These are phyloP conservation scores for Rhogogaster chlorosoma DNA, from an alignment of 2,888 invertebrate genomes.

Conservation along the genomic window DNA sequence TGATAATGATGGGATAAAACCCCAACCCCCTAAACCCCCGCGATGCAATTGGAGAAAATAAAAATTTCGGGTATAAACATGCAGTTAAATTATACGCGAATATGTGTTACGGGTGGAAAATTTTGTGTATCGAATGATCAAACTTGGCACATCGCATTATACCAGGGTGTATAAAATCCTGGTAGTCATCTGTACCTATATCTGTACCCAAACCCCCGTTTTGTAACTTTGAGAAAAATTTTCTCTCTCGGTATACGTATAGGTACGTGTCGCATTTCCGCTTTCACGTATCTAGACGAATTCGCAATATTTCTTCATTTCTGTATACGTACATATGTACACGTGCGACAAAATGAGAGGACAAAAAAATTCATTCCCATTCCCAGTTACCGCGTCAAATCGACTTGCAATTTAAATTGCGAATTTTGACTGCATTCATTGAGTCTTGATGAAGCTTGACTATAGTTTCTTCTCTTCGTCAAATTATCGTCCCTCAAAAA, in stretches of 20 bases:
- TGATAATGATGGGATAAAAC: neutral
- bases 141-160: slow-evolving; percentile 69
- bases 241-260: neutral
- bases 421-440: too few relatives aligned
- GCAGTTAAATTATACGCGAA: slow-evolving; percentile 24
- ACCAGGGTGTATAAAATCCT: slow-evolving; percentile 47
- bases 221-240: neutral
- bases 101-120: neutral
- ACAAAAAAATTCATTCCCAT: too few relatives aligned
- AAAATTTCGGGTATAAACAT: neutral
- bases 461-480: too few relatives aligned
- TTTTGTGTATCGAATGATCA: slow-evolving; percentile 49
- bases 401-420: too few relatives aligned
- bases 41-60: neutral
- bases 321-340: too few relatives aligned
- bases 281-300: neutral
- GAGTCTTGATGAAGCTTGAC: too few relatives aligned
- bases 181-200: neutral
- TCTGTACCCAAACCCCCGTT: neutral
- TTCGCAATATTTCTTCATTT: too few relatives aligned
- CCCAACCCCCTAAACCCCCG: neutral
- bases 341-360: too few relatives aligned
- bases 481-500: too few relatives aligned
- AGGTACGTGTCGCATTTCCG: neutral
- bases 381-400: too few relatives aligned